Evolutionary conservation across 2,888 invertebrate genomes (phyloP).

Genomic region (Sycophila texana): DNA sequence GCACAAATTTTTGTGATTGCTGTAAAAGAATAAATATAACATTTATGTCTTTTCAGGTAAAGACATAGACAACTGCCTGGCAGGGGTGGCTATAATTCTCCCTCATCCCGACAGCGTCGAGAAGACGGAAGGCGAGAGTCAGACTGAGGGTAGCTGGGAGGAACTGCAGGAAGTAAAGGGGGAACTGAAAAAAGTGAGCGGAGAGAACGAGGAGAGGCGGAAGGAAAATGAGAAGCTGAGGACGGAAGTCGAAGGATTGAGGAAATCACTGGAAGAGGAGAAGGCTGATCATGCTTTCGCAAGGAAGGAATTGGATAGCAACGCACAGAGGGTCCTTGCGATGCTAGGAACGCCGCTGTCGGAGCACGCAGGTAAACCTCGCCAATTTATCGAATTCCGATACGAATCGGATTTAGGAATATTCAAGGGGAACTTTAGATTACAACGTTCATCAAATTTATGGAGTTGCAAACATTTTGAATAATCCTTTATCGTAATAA

Average conservation of each 20-base stretch:
- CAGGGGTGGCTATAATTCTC: slow-evolving; percentile 77
- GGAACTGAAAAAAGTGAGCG: slow-evolving; percentile 77
- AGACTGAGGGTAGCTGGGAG: slow-evolving; percentile 81
- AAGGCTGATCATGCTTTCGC: slow-evolving; percentile 85
- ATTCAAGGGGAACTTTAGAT: neutral
- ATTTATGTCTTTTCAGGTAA: slow-evolving; percentile 32
- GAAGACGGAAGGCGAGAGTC: slow-evolving; percentile 78
- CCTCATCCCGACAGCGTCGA: slow-evolving; percentile 74
- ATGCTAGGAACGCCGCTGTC: slow-evolving; percentile 76
- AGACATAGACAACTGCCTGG: slow-evolving; percentile 85
- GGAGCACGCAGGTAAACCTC: slow-evolving; percentile 66
- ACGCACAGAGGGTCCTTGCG: slow-evolving; percentile 84
- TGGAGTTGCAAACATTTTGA: neutral
- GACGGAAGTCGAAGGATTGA: slow-evolving; percentile 78
- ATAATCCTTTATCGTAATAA: neutral
- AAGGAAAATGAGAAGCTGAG: slow-evolving; percentile 79
- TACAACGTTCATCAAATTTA: neutral
- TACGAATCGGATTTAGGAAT: neutral
- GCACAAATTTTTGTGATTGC: too few relatives aligned
- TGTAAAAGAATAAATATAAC: too few relatives aligned
- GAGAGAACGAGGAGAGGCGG: slow-evolving; percentile 68
- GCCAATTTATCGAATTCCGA: too few relatives aligned
- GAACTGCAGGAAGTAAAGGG: slow-evolving; percentile 81
- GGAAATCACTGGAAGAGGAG: slow-evolving; percentile 82
- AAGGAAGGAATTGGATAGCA: slow-evolving; percentile 84